Evolutionary conservation across 2,113 vertebrate species (phyloP).

Genomic region (Dasyprocta punctata): DNA sequence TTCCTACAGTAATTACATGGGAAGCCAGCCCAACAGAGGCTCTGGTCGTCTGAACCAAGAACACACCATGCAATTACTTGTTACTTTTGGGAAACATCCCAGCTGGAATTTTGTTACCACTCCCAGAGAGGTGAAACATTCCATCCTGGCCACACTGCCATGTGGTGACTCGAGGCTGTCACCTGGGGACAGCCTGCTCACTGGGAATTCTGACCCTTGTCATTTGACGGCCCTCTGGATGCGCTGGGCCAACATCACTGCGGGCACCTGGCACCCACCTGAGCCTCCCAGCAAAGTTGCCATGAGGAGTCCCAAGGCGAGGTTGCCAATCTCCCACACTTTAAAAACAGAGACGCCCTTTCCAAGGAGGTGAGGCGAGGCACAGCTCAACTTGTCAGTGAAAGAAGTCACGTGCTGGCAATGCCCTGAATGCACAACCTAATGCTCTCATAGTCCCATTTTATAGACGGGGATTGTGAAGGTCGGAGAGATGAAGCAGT

Average conservation of each 20-base stretch:
- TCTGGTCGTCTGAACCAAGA: conserved; percentile 33
- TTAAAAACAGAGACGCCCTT: background rate
- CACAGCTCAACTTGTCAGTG: background rate
- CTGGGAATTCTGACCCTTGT: background rate
- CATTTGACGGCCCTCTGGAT: background rate
- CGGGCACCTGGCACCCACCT: background rate
- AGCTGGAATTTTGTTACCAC: conserved; percentile 4
- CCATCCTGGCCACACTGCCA: background rate
- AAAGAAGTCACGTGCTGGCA: background rate
- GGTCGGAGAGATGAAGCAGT: background rate
- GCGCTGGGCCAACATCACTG: background rate
- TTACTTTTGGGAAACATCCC: background rate
- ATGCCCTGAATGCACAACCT: background rate
- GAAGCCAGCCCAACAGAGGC: background rate
- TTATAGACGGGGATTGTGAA: background rate
- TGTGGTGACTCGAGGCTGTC: background rate
- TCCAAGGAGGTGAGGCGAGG: background rate
- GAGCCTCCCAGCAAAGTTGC: background rate
- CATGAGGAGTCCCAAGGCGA: background rate
- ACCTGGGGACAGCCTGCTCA: background rate
- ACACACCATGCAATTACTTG: background rate
- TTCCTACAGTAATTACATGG: conserved; percentile 32
- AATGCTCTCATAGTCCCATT: background rate
- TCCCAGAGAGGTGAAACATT: background rate
- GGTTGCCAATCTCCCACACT: background rate